Conservation (phyloP, 2,113 vertebrate species). For the Pogonocichla stellata region DNA sequence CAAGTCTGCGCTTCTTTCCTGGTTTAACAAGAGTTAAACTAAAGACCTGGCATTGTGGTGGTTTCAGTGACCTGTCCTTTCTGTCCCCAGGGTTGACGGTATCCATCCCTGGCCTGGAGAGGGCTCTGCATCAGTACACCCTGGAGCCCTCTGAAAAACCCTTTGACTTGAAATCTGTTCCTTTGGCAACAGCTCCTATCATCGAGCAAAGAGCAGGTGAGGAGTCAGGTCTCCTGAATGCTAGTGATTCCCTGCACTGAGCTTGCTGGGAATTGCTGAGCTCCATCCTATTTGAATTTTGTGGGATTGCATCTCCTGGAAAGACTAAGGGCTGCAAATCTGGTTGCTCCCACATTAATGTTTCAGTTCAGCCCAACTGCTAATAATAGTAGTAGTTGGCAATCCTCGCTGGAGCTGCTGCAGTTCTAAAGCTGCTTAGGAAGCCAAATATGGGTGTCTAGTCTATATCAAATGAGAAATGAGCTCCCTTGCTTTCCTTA, state of each 20-base stretch:
- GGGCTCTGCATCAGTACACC: slow-evolving; percentile 81
- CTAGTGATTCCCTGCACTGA: neutral
- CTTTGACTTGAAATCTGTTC: slow-evolving; percentile 83
- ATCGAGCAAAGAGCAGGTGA: slow-evolving; percentile 78
- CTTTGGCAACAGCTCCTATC: slow-evolving; percentile 76
- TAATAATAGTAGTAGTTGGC: neutral
- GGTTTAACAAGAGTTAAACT: neutral
- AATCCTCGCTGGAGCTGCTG: neutral
- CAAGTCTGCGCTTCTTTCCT: neutral
- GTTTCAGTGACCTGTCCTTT: neutral
- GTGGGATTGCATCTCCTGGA: neutral
- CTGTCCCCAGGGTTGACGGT: slow-evolving; percentile 72
- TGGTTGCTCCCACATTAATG: neutral
- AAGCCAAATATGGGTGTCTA: neutral
- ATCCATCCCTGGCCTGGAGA: slow-evolving; percentile 82
- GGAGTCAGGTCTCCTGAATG: neutral
- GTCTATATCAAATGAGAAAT: neutral
- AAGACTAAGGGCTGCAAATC: neutral
- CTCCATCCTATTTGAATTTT: neutral
- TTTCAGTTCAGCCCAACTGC: neutral
- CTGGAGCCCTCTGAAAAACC: slow-evolving; percentile 82
- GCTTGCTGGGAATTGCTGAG: neutral
- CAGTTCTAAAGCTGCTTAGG: neutral
- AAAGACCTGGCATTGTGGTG: neutral
- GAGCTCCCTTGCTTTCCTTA: neutral